Conservation (phyloP, 2,113 vertebrate genomes). For the Petroica traversi region DNA sequence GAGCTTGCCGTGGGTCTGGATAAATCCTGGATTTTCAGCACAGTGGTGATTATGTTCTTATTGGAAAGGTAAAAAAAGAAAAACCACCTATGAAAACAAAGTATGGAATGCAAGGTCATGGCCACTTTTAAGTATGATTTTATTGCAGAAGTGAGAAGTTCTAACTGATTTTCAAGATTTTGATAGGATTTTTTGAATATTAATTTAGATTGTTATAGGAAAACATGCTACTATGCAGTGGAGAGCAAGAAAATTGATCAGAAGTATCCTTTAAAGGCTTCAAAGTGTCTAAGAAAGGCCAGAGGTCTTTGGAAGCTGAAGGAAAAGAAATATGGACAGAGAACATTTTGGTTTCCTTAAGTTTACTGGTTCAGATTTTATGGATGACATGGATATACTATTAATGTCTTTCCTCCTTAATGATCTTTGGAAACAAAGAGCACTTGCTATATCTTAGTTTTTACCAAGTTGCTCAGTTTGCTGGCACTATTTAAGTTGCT, state of each 20-base stretch:
- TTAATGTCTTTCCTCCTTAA: background rate
- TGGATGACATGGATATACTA: background rate
- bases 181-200: background rate
- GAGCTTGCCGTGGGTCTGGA: background rate
- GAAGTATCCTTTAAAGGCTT: background rate
- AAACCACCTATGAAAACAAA: background rate
- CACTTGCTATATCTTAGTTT: background rate
- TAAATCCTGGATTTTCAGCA: background rate
- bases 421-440: background rate
- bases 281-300: background rate
- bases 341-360: background rate
- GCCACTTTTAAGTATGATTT: background rate
- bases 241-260: background rate
- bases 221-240: too few relatives aligned
- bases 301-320: background rate
- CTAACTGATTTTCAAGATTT: background rate
- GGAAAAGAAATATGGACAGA: background rate
- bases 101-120: rapidly evolving
- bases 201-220: rapidly evolving
- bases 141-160: background rate
- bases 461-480: background rate
- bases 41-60: rapidly evolving
- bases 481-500: background rate
- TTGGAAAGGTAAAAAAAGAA: background rate
- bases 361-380: background rate